Evolutionary conservation across 2,888 invertebrate species (phyloP).

Genomic region (Acholoe squamosa): DNA sequence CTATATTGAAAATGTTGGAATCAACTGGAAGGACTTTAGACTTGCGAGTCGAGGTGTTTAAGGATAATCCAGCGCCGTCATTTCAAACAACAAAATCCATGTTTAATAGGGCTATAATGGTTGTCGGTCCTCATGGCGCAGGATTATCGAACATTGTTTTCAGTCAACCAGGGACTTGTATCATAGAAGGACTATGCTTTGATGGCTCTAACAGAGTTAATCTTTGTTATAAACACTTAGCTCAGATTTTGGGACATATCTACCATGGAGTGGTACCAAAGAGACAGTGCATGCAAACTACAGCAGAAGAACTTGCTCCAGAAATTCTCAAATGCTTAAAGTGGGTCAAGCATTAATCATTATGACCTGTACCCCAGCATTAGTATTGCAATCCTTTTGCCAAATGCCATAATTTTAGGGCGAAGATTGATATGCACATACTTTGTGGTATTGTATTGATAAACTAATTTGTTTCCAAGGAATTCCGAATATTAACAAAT

Average conservation of each 20-base stretch:
- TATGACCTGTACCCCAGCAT: too few species aligned
- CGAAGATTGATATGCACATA: too few species aligned
- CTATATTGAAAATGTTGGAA: conserved; percentile 12
- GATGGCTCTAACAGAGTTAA: background rate
- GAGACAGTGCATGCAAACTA: background rate
- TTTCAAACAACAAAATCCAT: background rate
- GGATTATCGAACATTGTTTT: conserved; percentile 33
- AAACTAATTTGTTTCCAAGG: too few species aligned
- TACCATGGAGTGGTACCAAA: conserved; percentile 16
- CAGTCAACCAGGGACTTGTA: conserved; percentile 33
- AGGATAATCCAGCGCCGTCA: background rate
- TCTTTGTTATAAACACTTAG: conserved; percentile 35
- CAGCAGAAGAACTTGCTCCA: background rate
- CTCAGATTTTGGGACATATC: conserved; percentile 13
- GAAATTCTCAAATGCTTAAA: background rate
- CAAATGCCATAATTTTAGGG: too few species aligned
- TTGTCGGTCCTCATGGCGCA: conserved; percentile 48
- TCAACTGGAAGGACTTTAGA: background rate
- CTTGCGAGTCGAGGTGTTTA: background rate
- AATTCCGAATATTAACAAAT: too few species aligned
- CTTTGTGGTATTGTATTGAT: too few species aligned
- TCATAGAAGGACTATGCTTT: conserved; percentile 47
- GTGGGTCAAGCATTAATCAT: background rate
- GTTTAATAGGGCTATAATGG: background rate
- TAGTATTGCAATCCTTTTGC: too few species aligned